Evolutionary conservation across 2,113 vertebrate species (phyloP).

Genomic region (Halcyon malimbica): DNA sequence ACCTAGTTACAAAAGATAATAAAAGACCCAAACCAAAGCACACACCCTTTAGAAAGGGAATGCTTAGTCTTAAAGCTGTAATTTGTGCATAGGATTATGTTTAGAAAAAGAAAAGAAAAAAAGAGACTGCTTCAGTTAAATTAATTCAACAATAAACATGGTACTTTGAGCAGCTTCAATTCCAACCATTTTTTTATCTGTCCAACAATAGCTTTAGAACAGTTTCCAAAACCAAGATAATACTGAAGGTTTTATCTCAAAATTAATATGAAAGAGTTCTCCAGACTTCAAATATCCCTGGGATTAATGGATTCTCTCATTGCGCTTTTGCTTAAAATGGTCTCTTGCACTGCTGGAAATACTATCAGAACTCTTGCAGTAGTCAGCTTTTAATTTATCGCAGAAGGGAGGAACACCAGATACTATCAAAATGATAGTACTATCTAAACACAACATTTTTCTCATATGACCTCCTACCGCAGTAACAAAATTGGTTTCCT

Average conservation of each 20-base stretch:
- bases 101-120: neutral
- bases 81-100: neutral
- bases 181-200: neutral
- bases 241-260: slow-evolving; percentile 25
- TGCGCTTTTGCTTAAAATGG: slow-evolving; percentile 49
- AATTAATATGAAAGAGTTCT: slow-evolving; percentile 25
- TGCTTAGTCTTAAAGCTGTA: neutral
- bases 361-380: slow-evolving; percentile 43
- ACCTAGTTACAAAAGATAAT: neutral
- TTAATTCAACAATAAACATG: slow-evolving; percentile 4
- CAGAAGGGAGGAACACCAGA: slow-evolving; percentile 43
- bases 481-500: slow-evolving; percentile 65
- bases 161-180: neutral
- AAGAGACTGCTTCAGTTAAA: neutral
- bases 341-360: slow-evolving; percentile 51
- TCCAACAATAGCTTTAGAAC: neutral
- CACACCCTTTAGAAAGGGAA: neutral
- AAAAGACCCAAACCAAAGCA: neutral
- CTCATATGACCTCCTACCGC: slow-evolving; percentile 58
- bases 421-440: slow-evolving; percentile 60
- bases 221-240: neutral
- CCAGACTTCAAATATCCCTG: slow-evolving; percentile 21
- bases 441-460: slow-evolving; percentile 59
- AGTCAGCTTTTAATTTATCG: slow-evolving; percentile 66
- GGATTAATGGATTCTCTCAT: slow-evolving; percentile 43